Conservation (phyloP, 2,113 vertebrate genomes). For the Apistogramma diplotaenia region DNA sequence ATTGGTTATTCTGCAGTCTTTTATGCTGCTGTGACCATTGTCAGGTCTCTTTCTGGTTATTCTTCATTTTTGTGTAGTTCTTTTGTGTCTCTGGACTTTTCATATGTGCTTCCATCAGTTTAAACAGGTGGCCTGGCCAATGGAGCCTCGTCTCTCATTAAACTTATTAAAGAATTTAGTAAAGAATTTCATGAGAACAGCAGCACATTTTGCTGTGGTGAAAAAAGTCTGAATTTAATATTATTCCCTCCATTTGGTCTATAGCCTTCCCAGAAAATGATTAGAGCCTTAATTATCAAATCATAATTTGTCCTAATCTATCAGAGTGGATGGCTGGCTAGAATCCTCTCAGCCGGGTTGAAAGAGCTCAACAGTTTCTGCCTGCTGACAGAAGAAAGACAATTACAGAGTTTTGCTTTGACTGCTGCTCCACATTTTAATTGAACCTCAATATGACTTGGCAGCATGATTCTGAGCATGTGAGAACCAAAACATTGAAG, state of each 20-base stretch:
- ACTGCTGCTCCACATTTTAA: not conserved
- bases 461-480: accelerated
- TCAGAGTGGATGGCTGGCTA: not conserved
- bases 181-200: not conserved
- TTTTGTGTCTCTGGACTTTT: not conserved
- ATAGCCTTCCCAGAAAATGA: not conserved
- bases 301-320: not conserved
- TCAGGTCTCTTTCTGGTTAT: accelerated
- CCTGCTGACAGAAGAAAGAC: not conserved
- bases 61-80: not conserved
- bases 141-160: not conserved
- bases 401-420: not conserved
- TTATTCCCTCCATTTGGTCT: not conserved
- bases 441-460: not conserved
- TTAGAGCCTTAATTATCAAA: not conserved
- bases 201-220: not conserved
- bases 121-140: not conserved
- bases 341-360: not conserved
- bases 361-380: not conserved
- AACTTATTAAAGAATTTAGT: no score
- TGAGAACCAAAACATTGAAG: not conserved
- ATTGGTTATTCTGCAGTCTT: not conserved
- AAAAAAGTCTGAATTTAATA: not conserved
- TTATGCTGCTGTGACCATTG: not conserved
- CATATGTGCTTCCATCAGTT: not conserved